Evolutionary conservation across 2,797 vertebrate species (phyloP).

Genomic region (Kryptopterus vitreolus): DNA sequence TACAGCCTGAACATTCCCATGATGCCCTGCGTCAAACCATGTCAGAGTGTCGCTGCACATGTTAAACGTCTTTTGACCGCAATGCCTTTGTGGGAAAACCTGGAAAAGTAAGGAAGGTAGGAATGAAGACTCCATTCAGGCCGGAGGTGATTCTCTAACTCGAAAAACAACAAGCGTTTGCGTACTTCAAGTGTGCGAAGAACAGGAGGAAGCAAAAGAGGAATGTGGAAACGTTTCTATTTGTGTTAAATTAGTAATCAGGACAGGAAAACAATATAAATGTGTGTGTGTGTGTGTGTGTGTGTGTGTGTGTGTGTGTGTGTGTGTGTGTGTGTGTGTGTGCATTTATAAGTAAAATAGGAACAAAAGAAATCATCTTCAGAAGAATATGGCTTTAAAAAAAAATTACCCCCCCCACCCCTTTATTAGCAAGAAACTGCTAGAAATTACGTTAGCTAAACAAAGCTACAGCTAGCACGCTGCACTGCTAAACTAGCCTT

Average conservation of each 20-base stretch:
- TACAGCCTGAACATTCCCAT: constrained; percentile 13
- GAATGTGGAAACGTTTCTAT: neutral
- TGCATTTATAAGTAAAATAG: neutral
- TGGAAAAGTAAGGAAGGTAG: no score
- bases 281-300: no score
- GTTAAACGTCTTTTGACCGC: neutral
- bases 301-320: no score
- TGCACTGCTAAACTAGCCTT: neutral
- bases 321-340: no score
- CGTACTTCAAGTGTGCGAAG: neutral
- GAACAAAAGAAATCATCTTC: no score
- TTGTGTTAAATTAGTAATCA: constrained; percentile 3
- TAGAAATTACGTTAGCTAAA: neutral
- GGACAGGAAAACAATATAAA: neutral
- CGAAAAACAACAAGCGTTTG: neutral
- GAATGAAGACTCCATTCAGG: neutral
- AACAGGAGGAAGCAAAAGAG: neutral
- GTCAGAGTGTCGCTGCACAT: neutral
- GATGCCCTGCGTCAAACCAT: neutral
- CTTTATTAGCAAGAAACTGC: neutral
- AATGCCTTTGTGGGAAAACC: neutral
- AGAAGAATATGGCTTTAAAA: no score
- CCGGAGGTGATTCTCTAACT: constrained; percentile 10
- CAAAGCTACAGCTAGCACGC: no score
- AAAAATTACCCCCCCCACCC: no score